Evolutionary conservation across 2,113 vertebrate genomes (phyloP).

Genomic region (Chaetops frenatus): DNA sequence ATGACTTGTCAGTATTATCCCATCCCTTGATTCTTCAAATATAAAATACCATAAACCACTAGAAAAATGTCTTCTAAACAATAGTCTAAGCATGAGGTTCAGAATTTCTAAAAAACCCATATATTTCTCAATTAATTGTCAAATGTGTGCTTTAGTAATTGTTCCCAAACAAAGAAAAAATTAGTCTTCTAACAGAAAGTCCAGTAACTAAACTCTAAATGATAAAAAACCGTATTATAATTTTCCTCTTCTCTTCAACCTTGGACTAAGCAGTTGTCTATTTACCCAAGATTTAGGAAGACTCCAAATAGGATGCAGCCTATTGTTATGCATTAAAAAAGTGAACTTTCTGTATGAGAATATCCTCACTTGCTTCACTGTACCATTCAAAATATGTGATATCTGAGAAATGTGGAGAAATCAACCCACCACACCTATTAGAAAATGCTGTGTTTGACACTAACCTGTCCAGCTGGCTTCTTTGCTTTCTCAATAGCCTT

Average conservation of each 20-base stretch:
- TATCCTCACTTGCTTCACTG: not conserved
- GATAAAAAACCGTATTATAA: not conserved
- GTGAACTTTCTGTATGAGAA: not conserved
- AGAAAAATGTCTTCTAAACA: not conserved
- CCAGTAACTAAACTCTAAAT: not conserved
- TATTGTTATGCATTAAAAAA: conserved; percentile 2
- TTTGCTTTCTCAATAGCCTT: conserved; percentile 81
- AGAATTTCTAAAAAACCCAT: not conserved
- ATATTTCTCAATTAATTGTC: not conserved
- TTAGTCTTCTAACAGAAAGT: not conserved
- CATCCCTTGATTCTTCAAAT: not conserved
- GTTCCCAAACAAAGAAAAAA: not conserved
- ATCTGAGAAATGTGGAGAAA: not conserved
- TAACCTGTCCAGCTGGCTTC: conserved; percentile 75
- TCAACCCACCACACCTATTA: not conserved
- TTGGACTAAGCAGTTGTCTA: not conserved
- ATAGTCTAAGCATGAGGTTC: not conserved
- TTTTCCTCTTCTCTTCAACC: not conserved
- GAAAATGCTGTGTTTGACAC: conserved; percentile 43
- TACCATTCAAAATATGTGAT: not conserved
- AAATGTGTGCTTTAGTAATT: not conserved
- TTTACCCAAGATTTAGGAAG: not conserved
- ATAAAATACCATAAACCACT: not conserved
- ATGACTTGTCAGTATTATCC: not conserved
- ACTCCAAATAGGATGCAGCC: not conserved